These are phyloP conservation scores for Hemicordylus capensis DNA, from an alignment of 2,113 vertebrate species.

Conservation along the genomic window DNA sequence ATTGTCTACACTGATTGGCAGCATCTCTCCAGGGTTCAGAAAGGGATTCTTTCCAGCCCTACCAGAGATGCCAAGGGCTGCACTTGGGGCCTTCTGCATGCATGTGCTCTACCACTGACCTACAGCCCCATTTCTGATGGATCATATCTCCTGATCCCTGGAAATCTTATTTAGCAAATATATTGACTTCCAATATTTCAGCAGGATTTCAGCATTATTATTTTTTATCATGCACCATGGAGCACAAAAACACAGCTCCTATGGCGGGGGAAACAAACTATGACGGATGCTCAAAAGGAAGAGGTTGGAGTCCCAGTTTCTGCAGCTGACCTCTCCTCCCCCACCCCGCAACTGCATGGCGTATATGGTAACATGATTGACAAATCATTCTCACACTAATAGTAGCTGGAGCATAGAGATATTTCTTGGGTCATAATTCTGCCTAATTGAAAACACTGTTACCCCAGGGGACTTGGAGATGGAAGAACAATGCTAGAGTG, in stretches of 20 bases:
- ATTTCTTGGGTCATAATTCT: conserved; percentile 40
- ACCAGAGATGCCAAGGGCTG: no score
- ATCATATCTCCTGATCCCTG: no score
- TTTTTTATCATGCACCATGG: neutral
- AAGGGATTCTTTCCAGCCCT: no score
- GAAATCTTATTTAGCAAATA: no score
- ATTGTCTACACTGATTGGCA: no score
- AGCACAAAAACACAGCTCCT: neutral
- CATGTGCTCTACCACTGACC: no score
- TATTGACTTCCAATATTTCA: no score
- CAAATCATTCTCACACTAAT: conserved; percentile 5
- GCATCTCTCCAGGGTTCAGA: no score
- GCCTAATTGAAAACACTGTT: conserved; percentile 4
- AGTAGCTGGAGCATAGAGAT: conserved; percentile 12
- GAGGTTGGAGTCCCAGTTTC: neutral
- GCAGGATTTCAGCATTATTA: no score
- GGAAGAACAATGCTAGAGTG: neutral
- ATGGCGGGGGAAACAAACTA: neutral
- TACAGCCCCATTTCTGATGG: no score
- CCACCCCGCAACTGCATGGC: neutral
- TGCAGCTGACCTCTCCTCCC: neutral
- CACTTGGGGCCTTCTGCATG: no score
- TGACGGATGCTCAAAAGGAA: neutral
- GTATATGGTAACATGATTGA: neutral
- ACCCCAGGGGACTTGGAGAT: neutral